A percentile compares a stretch with the other conserved stretches of the same genome.
phyloP scores from a whole-genome alignment of 2,797 vertebrate species.

The Epinephelus awoara region DNA sequence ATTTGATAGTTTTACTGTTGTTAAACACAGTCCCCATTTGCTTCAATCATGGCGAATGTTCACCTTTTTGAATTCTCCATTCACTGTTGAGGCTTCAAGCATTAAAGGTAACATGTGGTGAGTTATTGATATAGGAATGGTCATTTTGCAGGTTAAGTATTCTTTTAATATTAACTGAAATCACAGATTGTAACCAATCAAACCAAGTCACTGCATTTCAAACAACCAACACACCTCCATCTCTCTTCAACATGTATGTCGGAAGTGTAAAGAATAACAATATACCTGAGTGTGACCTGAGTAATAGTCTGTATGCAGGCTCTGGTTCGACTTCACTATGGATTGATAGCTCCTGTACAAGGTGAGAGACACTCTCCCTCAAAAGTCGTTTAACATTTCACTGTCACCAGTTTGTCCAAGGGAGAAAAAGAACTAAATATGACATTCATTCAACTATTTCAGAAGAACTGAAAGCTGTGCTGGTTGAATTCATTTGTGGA shows the following conservation, averaged over 20 bases:
- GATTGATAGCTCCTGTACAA: constrained; percentile 24
- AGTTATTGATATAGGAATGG: no score
- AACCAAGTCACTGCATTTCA: not conserved
- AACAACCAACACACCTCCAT: not conserved
- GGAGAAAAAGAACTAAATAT: constrained; percentile 23
- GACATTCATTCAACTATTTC: constrained; percentile 23
- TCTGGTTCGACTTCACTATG: constrained; percentile 8
- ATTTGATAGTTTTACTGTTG: no score
- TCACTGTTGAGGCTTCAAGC: no score
- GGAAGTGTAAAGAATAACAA: not conserved
- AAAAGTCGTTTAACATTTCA: constrained; percentile 29
- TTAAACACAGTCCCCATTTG: no score
- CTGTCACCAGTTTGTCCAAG: constrained; percentile 22
- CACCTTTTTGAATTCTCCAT: no score
- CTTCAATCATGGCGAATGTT: no score
- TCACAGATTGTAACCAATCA: not conserved
- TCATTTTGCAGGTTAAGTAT: no score
- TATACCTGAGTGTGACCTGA: constrained; percentile 8
- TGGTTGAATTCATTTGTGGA: constrained; percentile 16
- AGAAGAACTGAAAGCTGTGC: not conserved
- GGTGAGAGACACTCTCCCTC: constrained; percentile 13
- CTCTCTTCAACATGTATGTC: not conserved
- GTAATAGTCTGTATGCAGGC: constrained; percentile 38
- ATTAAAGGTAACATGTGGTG: no score
- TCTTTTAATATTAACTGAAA: not conserved